A percentile compares a stretch with the other conserved stretches of the same genome.
Conservation (phyloP, 2,113 vertebrate species). For the Nycticebus coucang region DNA sequence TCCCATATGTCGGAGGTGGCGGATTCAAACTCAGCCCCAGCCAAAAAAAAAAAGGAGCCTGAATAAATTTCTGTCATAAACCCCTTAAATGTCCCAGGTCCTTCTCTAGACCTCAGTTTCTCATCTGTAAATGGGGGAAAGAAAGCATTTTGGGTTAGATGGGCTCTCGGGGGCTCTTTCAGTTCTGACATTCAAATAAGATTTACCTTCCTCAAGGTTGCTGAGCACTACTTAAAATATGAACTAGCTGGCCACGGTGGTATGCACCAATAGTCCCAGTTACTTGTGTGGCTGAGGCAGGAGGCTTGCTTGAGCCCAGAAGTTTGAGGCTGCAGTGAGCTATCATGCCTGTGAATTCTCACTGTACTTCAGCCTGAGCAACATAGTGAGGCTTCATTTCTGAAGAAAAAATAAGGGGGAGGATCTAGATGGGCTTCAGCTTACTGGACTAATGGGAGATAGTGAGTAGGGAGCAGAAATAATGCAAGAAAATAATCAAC, state of each 20-base stretch:
- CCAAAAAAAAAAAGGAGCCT: too few species aligned
- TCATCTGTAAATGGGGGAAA: neutral
- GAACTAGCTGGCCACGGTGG: neutral
- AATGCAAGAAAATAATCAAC: conserved; percentile 26
- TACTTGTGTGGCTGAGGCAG: neutral
- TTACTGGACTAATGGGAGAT: neutral
- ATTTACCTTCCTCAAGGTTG: neutral
- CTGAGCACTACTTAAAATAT: neutral
- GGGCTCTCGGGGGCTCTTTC: neutral
- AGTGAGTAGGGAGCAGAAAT: neutral
- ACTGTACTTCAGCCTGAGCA: neutral
- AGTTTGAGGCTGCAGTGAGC: neutral
- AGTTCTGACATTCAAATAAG: neutral
- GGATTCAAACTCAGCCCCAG: too few species aligned
- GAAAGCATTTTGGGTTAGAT: neutral
- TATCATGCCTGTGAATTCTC: neutral
- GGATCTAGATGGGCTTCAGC: neutral
- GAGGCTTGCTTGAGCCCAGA: neutral
- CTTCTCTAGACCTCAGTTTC: neutral
- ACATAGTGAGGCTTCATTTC: neutral
- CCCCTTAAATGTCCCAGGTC: neutral
- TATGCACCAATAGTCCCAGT: neutral
- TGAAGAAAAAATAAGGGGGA: neutral
- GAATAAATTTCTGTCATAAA: neutral
- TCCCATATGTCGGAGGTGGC: too few species aligned